Evolutionary conservation across 2,113 vertebrate species (phyloP), one percentile per base, ranked within the genome.

Genomic region (Ivindomyrus marchei): DNA sequence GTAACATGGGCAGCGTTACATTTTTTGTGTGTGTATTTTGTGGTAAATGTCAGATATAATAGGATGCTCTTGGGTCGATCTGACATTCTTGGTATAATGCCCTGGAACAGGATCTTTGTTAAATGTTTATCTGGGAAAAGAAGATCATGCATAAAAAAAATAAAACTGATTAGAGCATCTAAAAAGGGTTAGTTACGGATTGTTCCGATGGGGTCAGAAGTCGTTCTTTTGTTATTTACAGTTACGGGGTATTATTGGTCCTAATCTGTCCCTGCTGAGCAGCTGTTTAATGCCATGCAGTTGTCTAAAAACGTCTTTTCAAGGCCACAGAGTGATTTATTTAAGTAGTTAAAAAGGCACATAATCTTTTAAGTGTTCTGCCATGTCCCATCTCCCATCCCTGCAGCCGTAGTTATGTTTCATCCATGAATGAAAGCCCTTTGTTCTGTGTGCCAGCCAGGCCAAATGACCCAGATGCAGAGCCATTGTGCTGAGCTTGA

Each of bases 361-460:
- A 87, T 93, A 93, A 93, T 92, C 93, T 92, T 92, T 92, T 92
- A 93, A 93, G 91, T 93, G 91, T 91, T 91, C 45, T 84, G 90
- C 85, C 83, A 88, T 88, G 13, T 83, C 91, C 89, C 91, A 92
- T 92, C 91, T 91, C 86, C 83, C 52, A 84, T 80, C 87, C 90
- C 89, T 50, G 74, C 74, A 46, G 83, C 52, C 62, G 56, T 53
- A 31, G 88, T 62, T 70, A 47, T 70, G 53, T 90, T 90, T 50
- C 66, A 45, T 15, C 66, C 88, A 17, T 52, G 53, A 47, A 80
- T 77, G 88, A 83, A 84, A 85, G 36, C 36, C 49, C 87, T 62
- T 42, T 49, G 49, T 47, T 13, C 49, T 17, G 88, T 39, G 84
- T 88, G 90, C 84, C 92, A 88, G 85, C 85, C 83, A 46, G 45